These are phyloP conservation scores for Epiblema foenella DNA, from an alignment of 2,888 invertebrate species.

Conservation along the genomic window DNA sequence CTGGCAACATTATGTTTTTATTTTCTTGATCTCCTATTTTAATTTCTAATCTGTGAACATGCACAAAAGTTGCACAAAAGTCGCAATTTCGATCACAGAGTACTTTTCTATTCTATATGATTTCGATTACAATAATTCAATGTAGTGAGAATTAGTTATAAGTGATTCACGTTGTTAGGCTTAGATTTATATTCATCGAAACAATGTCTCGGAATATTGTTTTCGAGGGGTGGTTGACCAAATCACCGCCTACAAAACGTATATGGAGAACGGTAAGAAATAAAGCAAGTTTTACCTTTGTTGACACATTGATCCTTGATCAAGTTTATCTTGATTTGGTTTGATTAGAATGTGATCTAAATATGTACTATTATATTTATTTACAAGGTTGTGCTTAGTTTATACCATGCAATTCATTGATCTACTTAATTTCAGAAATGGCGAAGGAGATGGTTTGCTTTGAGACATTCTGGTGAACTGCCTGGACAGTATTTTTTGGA, in stretches of 20 bases:
- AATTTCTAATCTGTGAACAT: constrained; percentile 35
- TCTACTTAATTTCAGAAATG: constrained; percentile 88
- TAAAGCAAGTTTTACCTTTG: constrained; percentile 59
- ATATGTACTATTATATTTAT: neutral
- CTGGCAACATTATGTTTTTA: constrained; percentile 18
- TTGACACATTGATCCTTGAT: constrained; percentile 62
- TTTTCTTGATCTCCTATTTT: constrained; percentile 13
- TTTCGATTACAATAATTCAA: constrained; percentile 47
- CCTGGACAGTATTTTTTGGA: constrained; percentile 97
- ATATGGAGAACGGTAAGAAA: constrained; percentile 96
- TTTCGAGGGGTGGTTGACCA: constrained; percentile 97
- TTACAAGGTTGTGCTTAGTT: neutral
- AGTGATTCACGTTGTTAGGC: constrained; percentile 59
- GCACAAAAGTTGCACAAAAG: constrained; percentile 32
- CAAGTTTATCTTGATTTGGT: constrained; percentile 48
- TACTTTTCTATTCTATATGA: too few species aligned
- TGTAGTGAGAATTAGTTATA: constrained; percentile 53
- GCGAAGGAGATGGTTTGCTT: constrained; percentile 97
- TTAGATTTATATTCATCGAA: constrained; percentile 50
- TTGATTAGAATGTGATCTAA: constrained; percentile 46
- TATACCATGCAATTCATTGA: neutral
- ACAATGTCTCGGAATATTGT: constrained; percentile 88
- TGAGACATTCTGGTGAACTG: constrained; percentile 95
- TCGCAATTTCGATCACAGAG: constrained; percentile 41
- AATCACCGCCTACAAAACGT: constrained; percentile 96